Conservation (phyloP, 2,797 vertebrate species). For the Synaphobranchus kaupii region DNA sequence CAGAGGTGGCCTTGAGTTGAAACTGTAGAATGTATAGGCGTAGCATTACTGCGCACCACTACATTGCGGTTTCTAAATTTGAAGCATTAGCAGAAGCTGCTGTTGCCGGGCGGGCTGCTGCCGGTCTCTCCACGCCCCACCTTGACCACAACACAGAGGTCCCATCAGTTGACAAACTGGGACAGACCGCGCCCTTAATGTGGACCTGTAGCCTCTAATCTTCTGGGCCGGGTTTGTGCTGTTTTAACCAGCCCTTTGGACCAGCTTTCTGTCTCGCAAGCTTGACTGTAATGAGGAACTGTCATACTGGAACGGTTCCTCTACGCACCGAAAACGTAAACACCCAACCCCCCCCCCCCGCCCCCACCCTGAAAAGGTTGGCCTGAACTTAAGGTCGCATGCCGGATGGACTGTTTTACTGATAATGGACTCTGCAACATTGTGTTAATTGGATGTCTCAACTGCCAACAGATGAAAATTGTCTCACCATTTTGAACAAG, state of each 20-base stretch:
- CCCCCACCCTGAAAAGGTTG: too few relatives aligned
- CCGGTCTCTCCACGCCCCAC: constrained; percentile 52
- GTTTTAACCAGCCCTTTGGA: neutral
- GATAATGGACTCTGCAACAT: too few relatives aligned
- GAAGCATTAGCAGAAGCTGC: constrained; percentile 51
- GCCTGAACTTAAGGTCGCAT: too few relatives aligned
- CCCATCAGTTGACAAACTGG: constrained; percentile 31
- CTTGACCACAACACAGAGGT: constrained; percentile 61
- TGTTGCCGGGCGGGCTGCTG: constrained; percentile 44
- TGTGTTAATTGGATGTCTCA: too few relatives aligned
- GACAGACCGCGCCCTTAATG: constrained; percentile 54
- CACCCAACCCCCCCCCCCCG: too few relatives aligned
- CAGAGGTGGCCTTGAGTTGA: neutral
- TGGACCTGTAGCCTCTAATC: constrained; percentile 63
- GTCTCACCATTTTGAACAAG: too few relatives aligned
- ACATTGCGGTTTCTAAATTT: constrained; percentile 46
- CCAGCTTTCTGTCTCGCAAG: constrained; percentile 16
- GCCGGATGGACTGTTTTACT: too few relatives aligned
- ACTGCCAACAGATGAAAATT: too few relatives aligned
- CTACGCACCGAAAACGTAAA: neutral
- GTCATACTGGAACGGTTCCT: neutral
- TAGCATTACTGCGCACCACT: constrained; percentile 34
- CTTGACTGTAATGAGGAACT: neutral
- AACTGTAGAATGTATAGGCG: neutral
- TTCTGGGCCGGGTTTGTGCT: constrained; percentile 44